A percentile compares a stretch with the other conserved stretches of the same genome.
phyloP scores from a whole-genome alignment of 1,140 invertebrate species.

The Meloidogyne exigua region DNA sequence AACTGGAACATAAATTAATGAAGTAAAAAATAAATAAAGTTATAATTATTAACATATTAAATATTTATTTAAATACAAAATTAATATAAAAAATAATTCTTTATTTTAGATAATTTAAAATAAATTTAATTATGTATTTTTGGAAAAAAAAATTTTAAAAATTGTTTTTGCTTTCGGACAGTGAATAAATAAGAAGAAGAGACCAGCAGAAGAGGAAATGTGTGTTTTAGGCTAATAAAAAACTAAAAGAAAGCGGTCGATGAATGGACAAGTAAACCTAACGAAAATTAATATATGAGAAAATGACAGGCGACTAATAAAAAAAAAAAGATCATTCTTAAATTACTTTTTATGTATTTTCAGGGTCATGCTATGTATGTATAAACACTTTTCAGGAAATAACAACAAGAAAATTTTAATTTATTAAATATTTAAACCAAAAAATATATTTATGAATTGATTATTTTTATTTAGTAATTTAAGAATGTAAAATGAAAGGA shows the following conservation, averaged over 20 bases:
- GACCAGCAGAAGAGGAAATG: not conserved
- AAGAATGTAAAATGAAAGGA: too few species aligned
- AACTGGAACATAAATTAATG: not conserved
- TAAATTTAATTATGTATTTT: too few species aligned
- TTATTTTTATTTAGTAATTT: too few species aligned
- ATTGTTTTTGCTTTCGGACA: not conserved
- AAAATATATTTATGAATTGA: too few species aligned
- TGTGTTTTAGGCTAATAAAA: not conserved
- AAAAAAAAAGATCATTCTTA: not conserved
- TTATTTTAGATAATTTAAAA: not conserved
- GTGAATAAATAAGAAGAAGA: not conserved
- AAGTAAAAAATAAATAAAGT: slow-evolving; percentile 3
- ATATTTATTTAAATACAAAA: not conserved
- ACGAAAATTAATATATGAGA: not conserved
- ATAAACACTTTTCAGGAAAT: not conserved
- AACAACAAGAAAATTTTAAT: not conserved
- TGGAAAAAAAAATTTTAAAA: too few species aligned
- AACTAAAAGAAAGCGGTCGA: not conserved
- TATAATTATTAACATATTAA: not conserved
- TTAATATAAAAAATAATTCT: not conserved
- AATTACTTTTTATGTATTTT: not conserved
- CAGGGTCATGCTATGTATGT: not conserved
- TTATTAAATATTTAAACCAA: too few species aligned
- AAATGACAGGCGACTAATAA: not conserved
- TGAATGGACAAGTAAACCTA: not conserved